Base-by-base conservation (phyloP, 2,888 invertebrate genomes). In the Silvanus unidentatus region DNA sequence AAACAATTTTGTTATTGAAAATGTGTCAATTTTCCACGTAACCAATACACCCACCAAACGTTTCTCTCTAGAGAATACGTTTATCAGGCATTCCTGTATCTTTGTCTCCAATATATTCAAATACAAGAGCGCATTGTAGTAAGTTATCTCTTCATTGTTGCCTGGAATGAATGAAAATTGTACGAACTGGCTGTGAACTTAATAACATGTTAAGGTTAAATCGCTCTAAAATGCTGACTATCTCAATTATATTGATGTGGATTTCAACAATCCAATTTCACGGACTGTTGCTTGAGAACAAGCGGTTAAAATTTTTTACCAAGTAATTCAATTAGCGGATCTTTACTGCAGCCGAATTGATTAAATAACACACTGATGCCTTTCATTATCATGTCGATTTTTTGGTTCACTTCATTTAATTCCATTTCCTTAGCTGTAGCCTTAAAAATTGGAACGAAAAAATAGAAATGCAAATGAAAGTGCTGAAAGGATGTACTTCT, bases 21-120 rank as follows among this genome's bases (percentile, higher is more conserved):
- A 8, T 27, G 11, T 9, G 12, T 2, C 29, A 14, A 6, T 32
- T 30, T 29, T 9, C 9, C 27, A 42, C 49, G 43, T 39, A 50
- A 49, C 39, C 45, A 14, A 30, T 35, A 13, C 16, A 40, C 42
- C 32, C 46, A 56, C 53, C 40, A 47, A 43, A 16, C 51, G 50
- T 44, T 58, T 65, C 47, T 70, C 68, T 42, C 58, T 62, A 41
- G 58, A 73, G 51, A 73, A 70, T n/a, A 73, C 77, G 41, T 77
- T 71, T 53, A 75, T 75, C 39, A 87, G 75, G 50, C 84, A 76
- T 56, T 86, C 83, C 27, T 77, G 76, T 11, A 85, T 81, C 44
- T 82, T 80, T 63, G 84, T 82, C 63, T 92, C 91, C 52, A 94
- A 79, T 34, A 90, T 82, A 53, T 87, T 86, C 59, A 93, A 77